Evolutionary conservation across 2,888 invertebrate species (phyloP), one percentile per base, ranked within the genome.

Genomic region (Agrotis exclamationis): DNA sequence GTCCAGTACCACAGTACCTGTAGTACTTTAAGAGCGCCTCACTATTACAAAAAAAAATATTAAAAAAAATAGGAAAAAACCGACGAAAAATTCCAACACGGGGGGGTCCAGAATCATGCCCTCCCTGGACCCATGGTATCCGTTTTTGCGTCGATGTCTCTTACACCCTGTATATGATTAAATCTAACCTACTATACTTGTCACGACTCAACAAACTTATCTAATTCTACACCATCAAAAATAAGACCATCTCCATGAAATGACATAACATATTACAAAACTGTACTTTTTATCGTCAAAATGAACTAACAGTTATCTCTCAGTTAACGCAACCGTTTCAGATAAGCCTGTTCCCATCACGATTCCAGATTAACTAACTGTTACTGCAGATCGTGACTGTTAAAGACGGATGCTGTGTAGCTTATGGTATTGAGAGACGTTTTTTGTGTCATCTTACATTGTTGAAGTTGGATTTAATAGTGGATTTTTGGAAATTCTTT

Each of bases 341-440:
- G 50, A 74, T 74, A 67, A 74, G 67, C 51, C 53, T 1, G 75
- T 82, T 83, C 82, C 70, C 80, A 83, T 65, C 84, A 83, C 84
- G 83, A 84, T 24, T 47, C 48, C 28, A 56, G 79, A 79, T 80
- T 16, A 63, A 48, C 20, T 68, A 71, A 80, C 80, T 51, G 79
- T 80, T 80, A 66, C 50, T 39, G 18, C 1, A 33, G 64, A 72
- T 80, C 79, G 79, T 79, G 79, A 80, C 63, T 50, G 6, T 39
- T 53, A 74, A 58, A 22, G 47, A 73, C 57, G 72, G 58, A 73
- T 60, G 72, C 76, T 68, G 80, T 47, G 57, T 54, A 58, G 39
- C 22, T 63, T 75, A 75, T 50, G 59, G 39, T 20, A 24, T 16
- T 24, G 56, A 16, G 7, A 3, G 57, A 60, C 14, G 24, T 57